Percentiles rank a stretch among this genome's conserved stretches.
Conservation (phyloP, 1,140 invertebrate genomes). For the Camponotus pennsylvanicus region DNA sequence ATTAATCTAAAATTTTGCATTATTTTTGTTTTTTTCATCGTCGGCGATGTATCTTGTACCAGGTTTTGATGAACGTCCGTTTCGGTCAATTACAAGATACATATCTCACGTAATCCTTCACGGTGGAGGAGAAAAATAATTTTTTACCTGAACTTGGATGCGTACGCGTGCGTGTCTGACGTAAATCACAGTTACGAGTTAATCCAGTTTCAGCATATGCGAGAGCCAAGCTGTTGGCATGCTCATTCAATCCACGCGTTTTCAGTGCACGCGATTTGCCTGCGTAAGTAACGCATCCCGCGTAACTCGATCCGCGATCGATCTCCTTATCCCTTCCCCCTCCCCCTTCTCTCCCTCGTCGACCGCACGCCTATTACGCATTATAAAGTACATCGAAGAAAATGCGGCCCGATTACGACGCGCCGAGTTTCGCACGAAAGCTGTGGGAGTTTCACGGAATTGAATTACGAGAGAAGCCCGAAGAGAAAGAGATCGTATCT, state of each 20-base stretch:
- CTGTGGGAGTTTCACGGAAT: constrained; percentile 70
- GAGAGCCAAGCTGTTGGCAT: neutral
- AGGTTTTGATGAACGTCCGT: neutral
- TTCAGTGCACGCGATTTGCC: constrained; percentile 1
- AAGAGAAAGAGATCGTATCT: constrained; percentile 68
- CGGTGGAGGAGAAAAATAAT: neutral
- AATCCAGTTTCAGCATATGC: constrained; percentile 23
- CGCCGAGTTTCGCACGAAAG: constrained; percentile 68
- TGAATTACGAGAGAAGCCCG: constrained; percentile 75
- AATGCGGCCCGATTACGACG: constrained; percentile 63
- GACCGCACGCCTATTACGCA: constrained; percentile 30
- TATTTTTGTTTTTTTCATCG: neutral
- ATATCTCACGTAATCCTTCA: neutral
- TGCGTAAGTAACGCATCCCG: neutral
- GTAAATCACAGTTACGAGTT: neutral
- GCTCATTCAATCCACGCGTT: constrained; percentile 26
- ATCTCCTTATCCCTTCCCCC: neutral
- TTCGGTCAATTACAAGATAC: neutral
- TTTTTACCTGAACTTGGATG: neutral
- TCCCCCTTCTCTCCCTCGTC: neutral
- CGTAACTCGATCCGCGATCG: constrained; percentile 46
- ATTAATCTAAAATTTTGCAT: neutral
- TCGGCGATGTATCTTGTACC: neutral
- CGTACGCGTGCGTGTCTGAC: too few relatives aligned
- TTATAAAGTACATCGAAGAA: constrained; percentile 55